phyloP scores from a whole-genome alignment of 1,140 invertebrate species.

The Tetramorium alpestre region DNA sequence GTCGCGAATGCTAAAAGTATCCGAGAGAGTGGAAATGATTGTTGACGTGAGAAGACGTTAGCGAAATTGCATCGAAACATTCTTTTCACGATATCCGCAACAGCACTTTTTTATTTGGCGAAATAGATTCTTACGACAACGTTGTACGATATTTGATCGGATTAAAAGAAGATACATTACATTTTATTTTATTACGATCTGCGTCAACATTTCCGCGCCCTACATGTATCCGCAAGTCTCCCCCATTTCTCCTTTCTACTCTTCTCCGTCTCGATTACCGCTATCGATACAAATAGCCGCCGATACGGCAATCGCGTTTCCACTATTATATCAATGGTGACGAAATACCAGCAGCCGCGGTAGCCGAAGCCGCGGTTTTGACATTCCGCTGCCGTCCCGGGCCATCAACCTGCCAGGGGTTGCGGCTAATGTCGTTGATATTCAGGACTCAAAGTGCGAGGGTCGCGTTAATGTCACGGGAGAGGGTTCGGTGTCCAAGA shows the following conservation, averaged over 20 bases:
- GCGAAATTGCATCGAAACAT: not conserved
- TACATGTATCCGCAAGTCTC: not conserved
- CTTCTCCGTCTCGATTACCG: not conserved
- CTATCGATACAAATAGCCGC: not conserved
- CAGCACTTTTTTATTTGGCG: not conserved
- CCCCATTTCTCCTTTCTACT: not conserved
- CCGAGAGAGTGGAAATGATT: not conserved
- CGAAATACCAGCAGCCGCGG: conserved; percentile 11
- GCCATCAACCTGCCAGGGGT: conserved; percentile 68
- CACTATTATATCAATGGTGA: conserved; percentile 35
- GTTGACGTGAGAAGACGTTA: not conserved
- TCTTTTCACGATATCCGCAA: not conserved
- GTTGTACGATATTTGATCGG: not conserved
- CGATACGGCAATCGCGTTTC: conserved; percentile 20
- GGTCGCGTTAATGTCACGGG: conserved; percentile 77
- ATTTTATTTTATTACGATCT: not conserved
- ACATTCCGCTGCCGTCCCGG: conserved; percentile 64
- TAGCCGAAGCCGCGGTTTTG: conserved; percentile 50
- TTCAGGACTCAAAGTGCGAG: conserved; percentile 77
- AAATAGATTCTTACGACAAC: not conserved
- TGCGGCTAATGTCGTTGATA: conserved; percentile 78
- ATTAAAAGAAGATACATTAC: not conserved
- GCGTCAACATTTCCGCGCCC: not conserved
- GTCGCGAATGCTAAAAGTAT: not conserved
- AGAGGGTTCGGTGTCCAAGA: conserved; percentile 59